Evolutionary conservation across 2,888 invertebrate genomes (phyloP), one percentile per base, ranked within the genome.

Genomic region (Gari tellinella): DNA sequence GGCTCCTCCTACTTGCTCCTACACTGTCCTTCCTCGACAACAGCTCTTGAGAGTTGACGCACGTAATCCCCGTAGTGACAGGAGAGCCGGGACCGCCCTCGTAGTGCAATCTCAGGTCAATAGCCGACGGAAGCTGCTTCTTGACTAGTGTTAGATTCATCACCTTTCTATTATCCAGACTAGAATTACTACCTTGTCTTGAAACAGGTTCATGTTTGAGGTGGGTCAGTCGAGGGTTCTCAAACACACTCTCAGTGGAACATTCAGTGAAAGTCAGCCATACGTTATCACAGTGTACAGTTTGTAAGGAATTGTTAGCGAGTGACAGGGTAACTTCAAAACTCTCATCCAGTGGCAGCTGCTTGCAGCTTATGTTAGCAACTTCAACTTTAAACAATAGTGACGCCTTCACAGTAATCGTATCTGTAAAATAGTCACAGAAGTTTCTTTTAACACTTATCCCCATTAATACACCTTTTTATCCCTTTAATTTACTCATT

Each of bases 1-100:
- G 10, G 7, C 41, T 10, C 2, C 53, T 40, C 12, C 62, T n/a
- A 25, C 63, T 60, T 14, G 75, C 61, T 15, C 82, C 79, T 8
- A 64, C 40, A 52, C 88, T 89, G 72, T 89, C 88, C n/a, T 79
- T 66, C 43, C 89, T 65, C 55, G 83, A 85, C 38, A 89, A 62
- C 19, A 88, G 48, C n/a, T 85, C 83, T 26, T 88, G 85, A 12
- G 85, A 81, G 43, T 84, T 85, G 4, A 83, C 80, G 77, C 88
- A 88, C 2, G 82, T 81, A 14, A 89, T 81, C 7, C 86, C 84
- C 0, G 85, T 62, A 0, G 85, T 68, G 5, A 79, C 70, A 5
- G 85, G 69, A 14, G 77, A 70, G 12, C 75, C 81, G 12, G 78
- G 76, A 12, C 72, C 72, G 0, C 81, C 82, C 38, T 88, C 89